These are phyloP conservation scores for Drosophila sp. DNA, from an alignment of 1,140 invertebrate genomes.

Conservation along the genomic window DNA sequence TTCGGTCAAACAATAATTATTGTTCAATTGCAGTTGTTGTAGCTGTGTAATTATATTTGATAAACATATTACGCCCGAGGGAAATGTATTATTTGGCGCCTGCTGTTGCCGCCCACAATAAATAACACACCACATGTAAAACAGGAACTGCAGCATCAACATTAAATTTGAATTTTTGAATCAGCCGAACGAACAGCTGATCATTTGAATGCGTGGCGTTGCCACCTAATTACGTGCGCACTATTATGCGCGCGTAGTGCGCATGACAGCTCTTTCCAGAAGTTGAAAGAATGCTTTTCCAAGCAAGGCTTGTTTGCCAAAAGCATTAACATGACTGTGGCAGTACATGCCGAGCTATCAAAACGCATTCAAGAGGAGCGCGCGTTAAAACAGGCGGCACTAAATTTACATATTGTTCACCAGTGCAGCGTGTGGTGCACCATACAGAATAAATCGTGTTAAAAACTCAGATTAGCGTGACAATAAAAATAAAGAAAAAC, in stretches of 20 bases:
- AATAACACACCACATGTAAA: not conserved
- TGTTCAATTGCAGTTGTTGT: conserved; percentile 36
- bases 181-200: conserved; percentile 56
- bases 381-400: conserved; percentile 36
- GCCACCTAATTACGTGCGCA: conserved; percentile 52
- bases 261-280: conserved; percentile 64
- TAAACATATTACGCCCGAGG: conserved; percentile 62
- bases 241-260: conserved; percentile 39
- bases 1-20: conserved; percentile 71
- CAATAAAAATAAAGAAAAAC: not conserved
- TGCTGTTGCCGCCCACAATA: conserved; percentile 4
- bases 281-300: conserved; percentile 43
- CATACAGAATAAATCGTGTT: not conserved
- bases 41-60: conserved; percentile 71
- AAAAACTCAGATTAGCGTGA: not conserved
- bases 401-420: conserved; percentile 7
- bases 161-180: conserved; percentile 58
- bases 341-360: conserved; percentile 77
- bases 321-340: conserved; percentile 35
- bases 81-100: conserved; percentile 30
- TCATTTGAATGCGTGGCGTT: conserved; percentile 46
- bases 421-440: conserved; percentile 2
- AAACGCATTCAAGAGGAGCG: conserved; percentile 49
- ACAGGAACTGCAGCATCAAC: conserved; percentile 13
- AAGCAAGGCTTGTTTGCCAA: conserved; percentile 50